These are phyloP conservation scores for Etheostoma spectabile DNA, from an alignment of 2,113 vertebrate genomes.

Conservation along the genomic window DNA sequence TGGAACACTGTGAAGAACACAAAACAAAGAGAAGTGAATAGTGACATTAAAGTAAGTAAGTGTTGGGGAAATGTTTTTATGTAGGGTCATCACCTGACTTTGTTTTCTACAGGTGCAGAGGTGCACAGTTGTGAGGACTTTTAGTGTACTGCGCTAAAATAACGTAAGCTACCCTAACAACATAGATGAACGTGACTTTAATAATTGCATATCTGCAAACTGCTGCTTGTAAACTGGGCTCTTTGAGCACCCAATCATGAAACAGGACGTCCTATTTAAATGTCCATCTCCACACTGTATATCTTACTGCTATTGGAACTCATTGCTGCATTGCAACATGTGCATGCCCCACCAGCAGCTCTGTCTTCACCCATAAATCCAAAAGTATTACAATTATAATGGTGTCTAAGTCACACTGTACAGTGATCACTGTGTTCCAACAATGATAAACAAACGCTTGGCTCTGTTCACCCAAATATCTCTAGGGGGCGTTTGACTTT, in stretches of 20 bases:
- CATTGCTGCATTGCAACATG: neutral
- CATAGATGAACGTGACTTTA: neutral
- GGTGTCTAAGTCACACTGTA: neutral
- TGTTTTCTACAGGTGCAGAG: too few relatives aligned
- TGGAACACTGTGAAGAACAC: conserved; percentile 54
- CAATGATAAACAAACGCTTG: conserved; percentile 35
- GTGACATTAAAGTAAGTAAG: neutral
- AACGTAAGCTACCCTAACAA: neutral
- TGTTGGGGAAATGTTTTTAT: neutral
- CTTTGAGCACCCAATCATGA: neutral
- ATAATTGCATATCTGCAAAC: neutral
- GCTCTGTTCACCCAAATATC: conserved; percentile 13
- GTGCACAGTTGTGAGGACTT: neutral
- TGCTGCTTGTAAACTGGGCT: neutral
- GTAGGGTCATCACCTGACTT: neutral
- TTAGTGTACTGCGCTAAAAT: neutral
- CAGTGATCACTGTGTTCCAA: neutral
- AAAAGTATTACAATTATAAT: neutral
- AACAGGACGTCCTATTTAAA: neutral
- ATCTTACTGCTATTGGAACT: neutral
- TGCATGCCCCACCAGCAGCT: neutral
- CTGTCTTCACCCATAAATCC: neutral
- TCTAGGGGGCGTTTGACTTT: neutral
- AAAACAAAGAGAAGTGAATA: conserved; percentile 1
- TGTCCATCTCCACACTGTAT: neutral